These are phyloP conservation scores for Syrrhaptes paradoxus DNA, from an alignment of 2,113 vertebrate genomes.

Conservation along the genomic window DNA sequence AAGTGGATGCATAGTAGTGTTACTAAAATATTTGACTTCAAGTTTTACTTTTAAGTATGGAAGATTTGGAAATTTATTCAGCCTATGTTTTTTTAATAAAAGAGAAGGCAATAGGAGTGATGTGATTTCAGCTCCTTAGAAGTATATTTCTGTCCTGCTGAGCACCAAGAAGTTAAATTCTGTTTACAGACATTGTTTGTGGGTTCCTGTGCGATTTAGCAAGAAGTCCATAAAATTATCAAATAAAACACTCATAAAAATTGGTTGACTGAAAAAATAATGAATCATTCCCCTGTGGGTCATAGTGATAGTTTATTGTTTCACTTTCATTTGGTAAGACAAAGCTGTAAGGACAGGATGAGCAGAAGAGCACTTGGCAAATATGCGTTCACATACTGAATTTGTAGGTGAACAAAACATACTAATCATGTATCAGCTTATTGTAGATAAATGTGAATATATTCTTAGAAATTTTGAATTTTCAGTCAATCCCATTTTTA, in stretches of 20 bases:
- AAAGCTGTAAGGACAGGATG: background rate
- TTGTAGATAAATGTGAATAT: background rate
- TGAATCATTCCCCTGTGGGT: background rate
- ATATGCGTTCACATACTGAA: background rate
- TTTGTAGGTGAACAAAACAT: background rate
- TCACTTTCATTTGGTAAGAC: background rate
- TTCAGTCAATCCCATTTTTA: background rate
- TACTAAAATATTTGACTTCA: background rate
- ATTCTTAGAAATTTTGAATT: background rate
- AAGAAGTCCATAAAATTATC: background rate
- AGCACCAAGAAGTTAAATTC: background rate
- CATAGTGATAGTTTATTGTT: background rate
- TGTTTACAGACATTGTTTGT: background rate
- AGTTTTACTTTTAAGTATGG: background rate
- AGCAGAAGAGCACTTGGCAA: background rate
- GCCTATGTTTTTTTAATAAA: background rate
- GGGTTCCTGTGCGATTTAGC: background rate
- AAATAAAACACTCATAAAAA: background rate
- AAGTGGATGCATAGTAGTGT: background rate
- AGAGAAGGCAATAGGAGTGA: background rate
- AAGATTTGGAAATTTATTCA: background rate
- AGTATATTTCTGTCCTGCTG: background rate
- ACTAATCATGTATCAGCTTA: background rate
- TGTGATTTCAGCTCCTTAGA: background rate
- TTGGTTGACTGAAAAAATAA: background rate